Evolutionary conservation across 2,113 vertebrate species (phyloP), one percentile per base, ranked within the genome.

Genomic region (Lampris megalopsis): DNA sequence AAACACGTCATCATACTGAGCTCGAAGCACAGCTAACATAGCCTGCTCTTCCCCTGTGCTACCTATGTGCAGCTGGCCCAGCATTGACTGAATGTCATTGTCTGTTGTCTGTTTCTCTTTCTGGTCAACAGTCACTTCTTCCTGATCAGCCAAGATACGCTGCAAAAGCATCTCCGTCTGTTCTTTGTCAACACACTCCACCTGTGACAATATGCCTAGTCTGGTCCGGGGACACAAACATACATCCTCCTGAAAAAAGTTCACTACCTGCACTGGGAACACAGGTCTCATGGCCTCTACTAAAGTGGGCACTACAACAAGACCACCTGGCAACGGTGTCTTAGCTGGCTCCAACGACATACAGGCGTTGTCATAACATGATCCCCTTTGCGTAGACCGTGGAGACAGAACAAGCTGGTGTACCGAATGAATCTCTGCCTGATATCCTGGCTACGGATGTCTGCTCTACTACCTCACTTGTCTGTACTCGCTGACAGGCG

Each of bases 1-100:
- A 62, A 79, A 75, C 6, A 83, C 49, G 2, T 75, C 62, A 0
- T 38, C 9, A 7, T 75, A 71, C 13, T 24, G 64, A 9, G n/a
- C 13, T 36, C 77, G 38, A 6, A 82, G 11, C 2, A 6, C 24
- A 24, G 41, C 1, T 10, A 70, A 13, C 67, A 8, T 9, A 52
- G 8, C 65, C 4, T 82, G 58, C 8, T 78, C 47, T n/a, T 73
- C 65, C 1, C 8, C 24, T 3, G 59, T 68, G 9, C 80, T 64
- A 6, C 59, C 64, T 4, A 65, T 37, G 38, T 64, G 11, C 47
- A 68, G 37, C 13, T 10, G 65, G 11, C 49, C 58, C 36, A 75
- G 9, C 13, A 80, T 41, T 4, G 7, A 48, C 4, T 2, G 38
- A 24, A 24, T 24, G 24, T 24, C 24, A 24, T 24, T 24, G 24